Base-by-base conservation (phyloP, 1,140 invertebrate genomes). In the Leptopilina clavipes region DNA sequence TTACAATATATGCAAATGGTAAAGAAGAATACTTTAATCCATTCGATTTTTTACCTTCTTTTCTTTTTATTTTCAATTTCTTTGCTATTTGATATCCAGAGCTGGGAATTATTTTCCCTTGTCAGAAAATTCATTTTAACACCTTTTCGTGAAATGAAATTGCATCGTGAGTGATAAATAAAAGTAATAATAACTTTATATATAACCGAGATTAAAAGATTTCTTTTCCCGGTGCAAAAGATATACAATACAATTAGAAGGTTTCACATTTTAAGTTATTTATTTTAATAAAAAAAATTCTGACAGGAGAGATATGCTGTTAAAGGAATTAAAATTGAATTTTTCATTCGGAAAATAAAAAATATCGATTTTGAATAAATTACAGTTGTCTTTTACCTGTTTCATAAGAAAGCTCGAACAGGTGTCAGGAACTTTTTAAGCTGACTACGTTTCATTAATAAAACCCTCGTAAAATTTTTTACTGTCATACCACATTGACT, bases 121-220 rank as follows among this genome's bases (percentile, higher is more conserved):
- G 22, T 31, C 25, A 31, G 22, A 25, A 65, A 31, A 31, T 2
- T 1, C 12, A 11, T 5, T 65, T 65, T 65, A 3, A 65, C 1
- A 65, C 22, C 5, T 45, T 65, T 65, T 6, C 9, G 14, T 12
- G 59, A 65, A 65, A 65, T 65, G 19, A 37, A 31, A 65, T 37
- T 65, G 25, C 12, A 3, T n/a, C n/a, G 12, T 31, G 59, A 65
- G 25, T 14, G 59, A 65, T n/a, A 65, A 65, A 37, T 65, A n/a
- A 65, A 65, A 31, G 59, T 22, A 65, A 65, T 65, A 65, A 37
- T 11, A 65, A n/a, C 25, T 65, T 65, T 31, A 65, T n/a, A 40
- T 40, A 65, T n/a, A 31, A 65, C 19, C n/a, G 1, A 31, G 7
- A 37, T 31, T 65, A 31, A 40, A 65, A 31, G 14, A 31, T 22